Percentiles rank a stretch among this genome's conserved stretches.
These are phyloP conservation scores for Saguinus imperator DNA, from an alignment of 2,113 vertebrate species.

Conservation along the genomic window DNA sequence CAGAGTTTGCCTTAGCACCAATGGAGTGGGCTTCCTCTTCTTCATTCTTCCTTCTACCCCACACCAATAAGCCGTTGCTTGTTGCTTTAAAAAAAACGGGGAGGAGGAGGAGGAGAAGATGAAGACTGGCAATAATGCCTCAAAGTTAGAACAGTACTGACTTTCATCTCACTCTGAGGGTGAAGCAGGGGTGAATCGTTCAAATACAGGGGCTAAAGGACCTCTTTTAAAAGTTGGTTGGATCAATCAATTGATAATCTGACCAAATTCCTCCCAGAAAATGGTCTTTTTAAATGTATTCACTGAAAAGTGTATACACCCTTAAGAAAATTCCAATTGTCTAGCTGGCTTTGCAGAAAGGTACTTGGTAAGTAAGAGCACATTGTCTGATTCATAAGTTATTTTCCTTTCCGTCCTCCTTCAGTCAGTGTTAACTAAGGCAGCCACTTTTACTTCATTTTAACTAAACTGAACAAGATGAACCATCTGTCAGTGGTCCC, in stretches of 20 bases:
- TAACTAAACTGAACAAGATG: neutral
- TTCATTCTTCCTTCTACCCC: neutral
- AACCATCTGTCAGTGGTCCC: neutral
- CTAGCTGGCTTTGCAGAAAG: neutral
- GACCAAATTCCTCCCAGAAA: neutral
- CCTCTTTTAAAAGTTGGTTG: neutral
- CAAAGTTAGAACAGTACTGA: neutral
- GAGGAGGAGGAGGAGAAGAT: no score
- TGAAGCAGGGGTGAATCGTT: neutral
- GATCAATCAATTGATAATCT: neutral
- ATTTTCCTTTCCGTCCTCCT: neutral
- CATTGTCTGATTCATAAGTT: neutral
- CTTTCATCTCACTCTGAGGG: neutral
- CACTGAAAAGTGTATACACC: neutral
- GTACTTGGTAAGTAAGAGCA: neutral
- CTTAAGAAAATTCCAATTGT: neutral
- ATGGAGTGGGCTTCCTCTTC: neutral
- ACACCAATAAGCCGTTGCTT: neutral
- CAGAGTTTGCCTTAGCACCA: neutral
- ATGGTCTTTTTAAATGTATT: neutral
- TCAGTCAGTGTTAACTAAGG: neutral
- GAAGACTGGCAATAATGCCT: neutral
- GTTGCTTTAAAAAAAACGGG: neutral
- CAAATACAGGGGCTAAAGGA: neutral
- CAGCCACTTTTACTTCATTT: neutral